Evolutionary conservation across 2,888 invertebrate species (phyloP).

Genomic region (Rutpela maculata): DNA sequence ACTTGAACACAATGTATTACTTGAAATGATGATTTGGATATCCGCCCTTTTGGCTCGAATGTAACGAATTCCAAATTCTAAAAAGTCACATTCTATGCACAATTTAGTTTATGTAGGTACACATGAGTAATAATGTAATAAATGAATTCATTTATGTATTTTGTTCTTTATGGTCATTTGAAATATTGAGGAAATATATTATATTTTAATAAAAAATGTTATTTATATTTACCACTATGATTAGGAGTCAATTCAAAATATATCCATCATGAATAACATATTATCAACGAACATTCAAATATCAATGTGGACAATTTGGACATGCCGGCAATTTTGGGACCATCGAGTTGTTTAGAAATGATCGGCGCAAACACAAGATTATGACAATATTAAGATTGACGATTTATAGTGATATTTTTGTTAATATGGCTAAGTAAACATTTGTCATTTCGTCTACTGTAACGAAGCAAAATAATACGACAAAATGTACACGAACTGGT

Average conservation of each 20-base stretch:
- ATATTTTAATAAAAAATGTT: not conserved
- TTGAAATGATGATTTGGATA: not conserved
- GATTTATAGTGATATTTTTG: conserved; percentile 72
- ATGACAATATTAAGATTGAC: conserved; percentile 71
- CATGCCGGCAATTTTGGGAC: conserved; percentile 56
- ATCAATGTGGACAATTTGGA: conserved; percentile 43
- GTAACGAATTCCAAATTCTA: not conserved
- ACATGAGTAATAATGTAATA: not conserved
- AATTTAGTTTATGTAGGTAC: not conserved
- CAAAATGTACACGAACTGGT: conserved; percentile 9
- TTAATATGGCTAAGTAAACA: conserved; percentile 49
- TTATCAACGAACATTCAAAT: conserved; percentile 63
- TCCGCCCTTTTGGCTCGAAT: not conserved
- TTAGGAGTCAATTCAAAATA: conserved; percentile 26
- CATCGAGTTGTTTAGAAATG: conserved; percentile 52
- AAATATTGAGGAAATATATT: not conserved
- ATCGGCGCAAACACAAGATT: conserved; percentile 62
- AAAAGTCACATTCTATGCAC: not conserved
- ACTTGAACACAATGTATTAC: no score
- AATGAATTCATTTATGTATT: not conserved
- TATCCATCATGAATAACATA: conserved; percentile 43
- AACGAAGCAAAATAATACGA: conserved; percentile 7
- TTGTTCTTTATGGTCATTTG: conserved; percentile 9
- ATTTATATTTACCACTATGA: not conserved
- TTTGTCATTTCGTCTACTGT: conserved; percentile 11